These are phyloP conservation scores for Scaptomyza graminum DNA, from an alignment of 1,140 invertebrate species.

Conservation along the genomic window DNA sequence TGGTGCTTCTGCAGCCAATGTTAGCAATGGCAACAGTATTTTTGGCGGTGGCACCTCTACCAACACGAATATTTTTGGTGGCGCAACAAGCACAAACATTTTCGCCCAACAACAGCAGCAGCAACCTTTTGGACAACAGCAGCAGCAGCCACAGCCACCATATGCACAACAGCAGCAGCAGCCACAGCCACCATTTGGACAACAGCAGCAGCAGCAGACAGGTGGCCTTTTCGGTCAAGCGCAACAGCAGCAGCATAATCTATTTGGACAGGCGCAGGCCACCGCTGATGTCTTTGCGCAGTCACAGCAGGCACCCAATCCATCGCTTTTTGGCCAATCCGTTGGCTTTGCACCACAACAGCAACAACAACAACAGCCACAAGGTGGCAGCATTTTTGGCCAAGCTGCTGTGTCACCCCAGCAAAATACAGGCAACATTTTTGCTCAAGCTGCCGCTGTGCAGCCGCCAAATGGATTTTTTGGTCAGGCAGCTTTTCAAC, in stretches of 20 bases:
- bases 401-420: slow-evolving; percentile 32
- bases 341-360: slow-evolving; percentile 9
- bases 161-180: slow-evolving; percentile 27
- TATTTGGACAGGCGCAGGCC: slow-evolving; percentile 26
- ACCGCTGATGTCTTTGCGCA: slow-evolving; percentile 49
- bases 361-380: slow-evolving; percentile 13
- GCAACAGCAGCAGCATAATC: slow-evolving; percentile 33
- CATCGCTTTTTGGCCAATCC: slow-evolving; percentile 40
- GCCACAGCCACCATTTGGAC: slow-evolving; percentile 39
- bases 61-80: slow-evolving; percentile 49
- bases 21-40: neutral
- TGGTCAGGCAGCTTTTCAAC: slow-evolving; percentile 38
- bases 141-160: slow-evolving; percentile 3
- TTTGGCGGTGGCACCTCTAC: slow-evolving; percentile 11
- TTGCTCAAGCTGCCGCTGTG: too few species aligned
- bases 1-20: neutral
- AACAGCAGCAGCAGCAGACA: slow-evolving; percentile 25
- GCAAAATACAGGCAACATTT: slow-evolving; percentile 12
- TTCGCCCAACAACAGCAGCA: slow-evolving; percentile 39
- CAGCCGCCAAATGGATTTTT: slow-evolving; percentile 39
- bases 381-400: slow-evolving; percentile 31
- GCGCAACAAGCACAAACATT: slow-evolving; percentile 28
- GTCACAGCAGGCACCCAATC: slow-evolving; percentile 29
- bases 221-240: slow-evolving; percentile 41
- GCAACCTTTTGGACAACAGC: neutral